Base-by-base conservation (phyloP, 1,140 invertebrate genomes). In the Drosophila murphyi region DNA sequence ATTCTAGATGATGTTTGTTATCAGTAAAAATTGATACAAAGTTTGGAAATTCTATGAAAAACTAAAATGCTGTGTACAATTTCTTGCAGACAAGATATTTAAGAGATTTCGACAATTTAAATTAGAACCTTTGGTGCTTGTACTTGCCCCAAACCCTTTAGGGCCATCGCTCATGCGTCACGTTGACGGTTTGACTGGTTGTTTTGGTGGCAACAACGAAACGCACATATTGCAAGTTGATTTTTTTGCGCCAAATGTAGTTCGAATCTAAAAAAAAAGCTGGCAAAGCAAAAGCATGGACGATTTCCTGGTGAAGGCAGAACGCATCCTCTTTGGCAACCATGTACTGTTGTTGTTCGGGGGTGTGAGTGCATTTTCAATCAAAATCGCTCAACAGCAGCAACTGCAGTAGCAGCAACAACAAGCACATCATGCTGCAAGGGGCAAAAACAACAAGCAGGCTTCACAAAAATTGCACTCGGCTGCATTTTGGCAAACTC, bases 401-500 rank as follows among this genome's bases (percentile, higher is more conserved):
- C 51, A 43, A 41, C 54, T 52, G 47, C 61, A 70, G 31, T 55
- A 34, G 39, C 34, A 45, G 39, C 20, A 68, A 31, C n/a, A 68
- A 12, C 52, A 45, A 29, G 41, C 32, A 55, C 62, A 34, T 45
- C 28, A 43, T 43, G 31, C 43, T 61, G 43, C 31, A 69, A 45
- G 47, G 51, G 52, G 55, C 47, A 74, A 72, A 63, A 76, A 76
- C 54, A 74, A 71, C 51, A 70, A 56, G 72, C 57, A 54, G 79
- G 79, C 71, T 89, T 81, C 62, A 89, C 76, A 68, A 74, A 62
- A 87, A 89, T 85, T 89, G 86, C 85, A 89, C 80, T 81, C 78
- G 72, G 72, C 80, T 80, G 80, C 85, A 83, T 88, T 88, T 88
- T 83, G 85, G 77, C 71, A 78, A 88, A 83, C 85, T 88, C 78